Percentiles rank a stretch among this genome's conserved stretches.
Evolutionary conservation across 2,113 vertebrate species (phyloP).

Genomic region (Siniperca chuatsi): DNA sequence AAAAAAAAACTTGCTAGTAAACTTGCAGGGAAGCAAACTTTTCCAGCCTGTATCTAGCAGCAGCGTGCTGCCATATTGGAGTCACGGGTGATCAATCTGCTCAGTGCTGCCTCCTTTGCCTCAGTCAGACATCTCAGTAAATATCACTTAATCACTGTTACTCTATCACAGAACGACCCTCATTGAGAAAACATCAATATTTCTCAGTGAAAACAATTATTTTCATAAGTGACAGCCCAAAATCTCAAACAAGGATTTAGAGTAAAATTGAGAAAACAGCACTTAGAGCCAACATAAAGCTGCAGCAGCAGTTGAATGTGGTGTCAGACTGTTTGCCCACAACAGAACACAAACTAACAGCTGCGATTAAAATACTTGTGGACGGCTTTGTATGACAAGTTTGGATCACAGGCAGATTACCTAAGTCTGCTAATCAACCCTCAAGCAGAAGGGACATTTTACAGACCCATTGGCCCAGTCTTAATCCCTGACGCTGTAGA

Average conservation of each 20-base stretch:
- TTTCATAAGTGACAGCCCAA: background rate
- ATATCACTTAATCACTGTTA: background rate
- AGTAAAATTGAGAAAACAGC: background rate
- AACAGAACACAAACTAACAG: slow-evolving; percentile 23
- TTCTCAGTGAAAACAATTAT: background rate
- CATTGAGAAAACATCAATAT: background rate
- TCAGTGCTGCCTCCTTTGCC: too few species aligned
- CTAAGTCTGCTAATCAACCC: slow-evolving; percentile 51
- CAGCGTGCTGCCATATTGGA: too few species aligned
- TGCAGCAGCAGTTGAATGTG: background rate
- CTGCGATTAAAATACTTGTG: slow-evolving; percentile 44
- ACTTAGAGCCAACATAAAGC: background rate
- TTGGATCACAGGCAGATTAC: slow-evolving; percentile 37
- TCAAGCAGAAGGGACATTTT: slow-evolving; percentile 35
- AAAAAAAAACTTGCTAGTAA: too few species aligned
- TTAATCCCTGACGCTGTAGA: slow-evolving; percentile 31
- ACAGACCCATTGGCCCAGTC: slow-evolving; percentile 15
- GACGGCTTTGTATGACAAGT: slow-evolving; percentile 13
- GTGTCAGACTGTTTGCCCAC: slow-evolving; percentile 17
- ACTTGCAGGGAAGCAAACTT: too few species aligned
- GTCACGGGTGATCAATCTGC: too few species aligned
- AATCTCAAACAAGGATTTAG: slow-evolving; percentile 4
- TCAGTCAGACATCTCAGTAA: too few species aligned
- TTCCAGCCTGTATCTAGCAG: too few species aligned
- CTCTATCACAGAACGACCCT: background rate